Evolutionary conservation across 2,888 invertebrate genomes (phyloP).

Genomic region (Cerastis rubricosa): DNA sequence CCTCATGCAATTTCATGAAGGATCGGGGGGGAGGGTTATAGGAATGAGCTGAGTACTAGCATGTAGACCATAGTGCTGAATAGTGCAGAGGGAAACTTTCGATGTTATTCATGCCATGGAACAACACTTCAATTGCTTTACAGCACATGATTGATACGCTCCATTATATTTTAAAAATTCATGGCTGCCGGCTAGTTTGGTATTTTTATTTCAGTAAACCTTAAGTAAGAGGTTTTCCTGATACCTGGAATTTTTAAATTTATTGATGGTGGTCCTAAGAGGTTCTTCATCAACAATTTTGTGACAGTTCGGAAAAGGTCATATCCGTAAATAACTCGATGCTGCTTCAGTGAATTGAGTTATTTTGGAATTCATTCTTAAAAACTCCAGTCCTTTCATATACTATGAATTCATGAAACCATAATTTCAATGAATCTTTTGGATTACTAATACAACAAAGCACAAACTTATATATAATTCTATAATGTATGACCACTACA

Average conservation of each 20-base stretch:
- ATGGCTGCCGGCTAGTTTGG: neutral
- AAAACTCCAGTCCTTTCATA: neutral
- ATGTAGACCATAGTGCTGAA: neutral
- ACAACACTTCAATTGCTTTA: constrained; percentile 49
- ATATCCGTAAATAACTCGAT: neutral
- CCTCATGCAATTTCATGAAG: constrained; percentile 39
- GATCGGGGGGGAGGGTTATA: constrained; percentile 25
- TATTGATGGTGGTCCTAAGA: neutral
- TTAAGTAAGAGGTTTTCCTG: neutral
- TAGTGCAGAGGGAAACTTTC: constrained; percentile 39
- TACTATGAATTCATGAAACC: neutral
- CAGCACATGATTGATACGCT: constrained; percentile 53
- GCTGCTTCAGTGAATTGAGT: neutral
- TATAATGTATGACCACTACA: neutral
- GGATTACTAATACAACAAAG: neutral
- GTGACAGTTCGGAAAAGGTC: neutral
- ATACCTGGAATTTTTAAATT: neutral
- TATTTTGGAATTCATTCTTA: neutral
- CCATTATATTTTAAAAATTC: constrained; percentile 31
- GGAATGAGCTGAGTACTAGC: constrained; percentile 15
- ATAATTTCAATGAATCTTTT: neutral
- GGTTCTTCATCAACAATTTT: neutral
- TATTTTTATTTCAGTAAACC: constrained; percentile 18
- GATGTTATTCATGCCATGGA: constrained; percentile 37
- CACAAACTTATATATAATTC: neutral